A percentile compares a stretch with the other conserved stretches of the same genome.
These are phyloP conservation scores for Rhagoletis zephyria DNA, from an alignment of 1,140 invertebrate species.

Conservation along the genomic window DNA sequence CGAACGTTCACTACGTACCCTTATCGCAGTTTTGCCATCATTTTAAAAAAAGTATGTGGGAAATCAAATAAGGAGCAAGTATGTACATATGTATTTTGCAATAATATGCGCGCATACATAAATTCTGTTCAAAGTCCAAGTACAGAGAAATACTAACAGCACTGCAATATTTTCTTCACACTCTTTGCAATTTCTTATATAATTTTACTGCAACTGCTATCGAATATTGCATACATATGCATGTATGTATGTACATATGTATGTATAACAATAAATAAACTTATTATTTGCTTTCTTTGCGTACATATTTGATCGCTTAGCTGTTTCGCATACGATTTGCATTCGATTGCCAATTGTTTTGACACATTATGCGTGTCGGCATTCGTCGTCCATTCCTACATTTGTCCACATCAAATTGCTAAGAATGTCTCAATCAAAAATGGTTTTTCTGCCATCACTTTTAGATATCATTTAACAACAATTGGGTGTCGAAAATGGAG, in stretches of 20 bases:
- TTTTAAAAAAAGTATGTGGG: too few relatives aligned
- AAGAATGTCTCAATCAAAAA: constrained; percentile 26
- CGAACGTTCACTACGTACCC: too few relatives aligned
- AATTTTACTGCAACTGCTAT: background rate
- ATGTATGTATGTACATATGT: background rate
- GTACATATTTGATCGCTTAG: background rate
- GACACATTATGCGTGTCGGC: constrained; percentile 30
- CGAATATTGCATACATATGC: background rate
- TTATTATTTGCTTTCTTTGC: too few relatives aligned
- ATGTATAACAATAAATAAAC: too few relatives aligned
- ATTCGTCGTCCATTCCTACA: background rate
- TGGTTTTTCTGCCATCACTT: background rate
- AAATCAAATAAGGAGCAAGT: too few relatives aligned
- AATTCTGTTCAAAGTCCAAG: too few relatives aligned
- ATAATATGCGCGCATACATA: too few relatives aligned
- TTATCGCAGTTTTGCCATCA: too few relatives aligned
- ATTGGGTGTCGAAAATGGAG: constrained; percentile 39
- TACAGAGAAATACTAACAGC: too few relatives aligned
- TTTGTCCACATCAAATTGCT: constrained; percentile 3
- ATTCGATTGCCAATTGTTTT: constrained; percentile 22
- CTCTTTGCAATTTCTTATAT: background rate
- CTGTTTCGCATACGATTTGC: background rate
- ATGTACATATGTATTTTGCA: too few relatives aligned
- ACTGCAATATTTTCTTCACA: background rate
- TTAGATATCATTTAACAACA: constrained; percentile 15